phyloP scores from a whole-genome alignment of 2,888 invertebrate genomes.

The Tinea semifulvella region DNA sequence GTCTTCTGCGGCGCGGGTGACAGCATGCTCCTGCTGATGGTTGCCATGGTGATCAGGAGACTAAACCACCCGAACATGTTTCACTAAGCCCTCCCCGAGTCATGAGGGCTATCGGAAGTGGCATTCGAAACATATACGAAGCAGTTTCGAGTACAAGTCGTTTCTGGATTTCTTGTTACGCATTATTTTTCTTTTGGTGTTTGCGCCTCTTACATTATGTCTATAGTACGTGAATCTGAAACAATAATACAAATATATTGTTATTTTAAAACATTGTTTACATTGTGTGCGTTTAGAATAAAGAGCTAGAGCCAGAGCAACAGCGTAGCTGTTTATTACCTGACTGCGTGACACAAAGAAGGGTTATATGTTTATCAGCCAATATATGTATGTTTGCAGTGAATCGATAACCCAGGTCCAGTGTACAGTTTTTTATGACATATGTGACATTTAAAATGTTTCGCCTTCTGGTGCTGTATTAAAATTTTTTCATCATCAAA shows the following conservation, averaged over 20 bases:
- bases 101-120: constrained; percentile 10
- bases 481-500: constrained; percentile 99
- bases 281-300: no score
- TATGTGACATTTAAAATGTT: constrained; percentile 99
- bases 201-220: background rate
- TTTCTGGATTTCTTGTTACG: background rate
- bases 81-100: constrained; percentile 36
- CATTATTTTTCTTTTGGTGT: background rate
- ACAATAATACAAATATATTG: no score
- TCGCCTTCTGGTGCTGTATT: constrained; percentile 99
- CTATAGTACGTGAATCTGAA: background rate
- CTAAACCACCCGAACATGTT: constrained; percentile 60
- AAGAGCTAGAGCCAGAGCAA: no score
- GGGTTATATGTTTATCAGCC: no score
- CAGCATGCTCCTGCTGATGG: constrained; percentile 49
- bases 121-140: constrained; percentile 4
- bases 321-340: no score
- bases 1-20: constrained; percentile 51
- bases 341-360: no score
- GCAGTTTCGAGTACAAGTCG: background rate
- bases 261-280: no score
- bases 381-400: constrained; percentile 99
- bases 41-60: constrained; percentile 54
- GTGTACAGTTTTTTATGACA: constrained; percentile 99
- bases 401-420: constrained; percentile 97